Conservation (phyloP, 37 sponge, comb jelly and placozoan genomes). For the Bolinopsis microptera region DNA sequence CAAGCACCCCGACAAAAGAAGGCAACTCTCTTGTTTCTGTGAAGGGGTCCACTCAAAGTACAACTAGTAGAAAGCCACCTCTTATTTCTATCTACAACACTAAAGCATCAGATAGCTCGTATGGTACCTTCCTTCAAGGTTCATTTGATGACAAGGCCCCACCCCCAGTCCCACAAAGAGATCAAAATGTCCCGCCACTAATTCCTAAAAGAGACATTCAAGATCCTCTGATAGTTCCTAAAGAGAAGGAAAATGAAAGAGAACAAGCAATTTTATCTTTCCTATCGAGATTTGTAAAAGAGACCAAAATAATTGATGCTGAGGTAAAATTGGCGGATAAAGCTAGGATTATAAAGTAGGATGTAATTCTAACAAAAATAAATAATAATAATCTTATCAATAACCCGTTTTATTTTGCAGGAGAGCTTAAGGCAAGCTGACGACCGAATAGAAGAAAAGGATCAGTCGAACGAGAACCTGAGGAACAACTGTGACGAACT, state of each 20-base stretch:
- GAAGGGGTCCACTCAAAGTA: background rate
- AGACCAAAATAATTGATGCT: no score
- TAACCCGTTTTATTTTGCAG: no score
- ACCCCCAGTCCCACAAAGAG: background rate
- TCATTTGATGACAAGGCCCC: background rate
- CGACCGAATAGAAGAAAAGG: slow-evolving; percentile 26
- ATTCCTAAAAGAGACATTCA: background rate
- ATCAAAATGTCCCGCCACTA: background rate
- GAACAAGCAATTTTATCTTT: no score
- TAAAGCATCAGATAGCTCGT: background rate
- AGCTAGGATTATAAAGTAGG: no score
- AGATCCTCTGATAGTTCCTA: no score
- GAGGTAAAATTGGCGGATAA: no score
- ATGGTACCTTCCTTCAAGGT: background rate
- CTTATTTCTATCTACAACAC: background rate
- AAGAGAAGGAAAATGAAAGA: no score
- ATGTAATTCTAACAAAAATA: no score
- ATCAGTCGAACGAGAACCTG: slow-evolving; percentile 20
- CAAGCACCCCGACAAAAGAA: background rate
- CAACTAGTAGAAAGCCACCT: background rate
- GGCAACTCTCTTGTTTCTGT: background rate
- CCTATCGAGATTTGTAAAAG: no score
- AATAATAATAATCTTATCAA: no score
- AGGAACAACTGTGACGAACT: slow-evolving; percentile 58
- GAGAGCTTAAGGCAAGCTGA: background rate